A percentile compares a stretch with the other conserved stretches of the same genome.
Evolutionary conservation across 1,140 invertebrate genomes (phyloP).

Genomic region (Panagrolaimus sp.): DNA sequence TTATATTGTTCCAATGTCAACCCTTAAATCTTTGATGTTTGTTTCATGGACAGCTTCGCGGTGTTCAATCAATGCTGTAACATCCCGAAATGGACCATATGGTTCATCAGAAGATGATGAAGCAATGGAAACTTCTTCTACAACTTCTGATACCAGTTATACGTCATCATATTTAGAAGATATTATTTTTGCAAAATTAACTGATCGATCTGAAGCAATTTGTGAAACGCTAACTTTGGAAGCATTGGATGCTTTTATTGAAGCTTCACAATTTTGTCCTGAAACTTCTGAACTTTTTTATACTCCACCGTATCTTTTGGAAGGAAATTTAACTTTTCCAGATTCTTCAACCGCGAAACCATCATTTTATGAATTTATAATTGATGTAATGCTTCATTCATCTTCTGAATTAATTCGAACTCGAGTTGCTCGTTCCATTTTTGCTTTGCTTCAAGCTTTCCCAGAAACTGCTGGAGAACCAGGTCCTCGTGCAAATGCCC

Average conservation of each 20-base stretch:
- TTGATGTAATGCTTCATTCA: slow-evolving; percentile 5
- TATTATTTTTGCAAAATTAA: neutral
- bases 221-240: neutral
- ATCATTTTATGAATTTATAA: slow-evolving; percentile 1
- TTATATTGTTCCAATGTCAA: slow-evolving; percentile 4
- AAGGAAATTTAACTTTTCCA: neutral
- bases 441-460: neutral
- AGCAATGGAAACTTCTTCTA: slow-evolving; percentile 10
- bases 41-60: neutral
- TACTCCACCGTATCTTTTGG: neutral
- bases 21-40: slow-evolving; percentile 4
- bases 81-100: neutral
- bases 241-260: slow-evolving; percentile 8
- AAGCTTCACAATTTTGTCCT: slow-evolving; percentile 8
- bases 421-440: neutral
- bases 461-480: neutral
- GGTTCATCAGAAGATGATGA: slow-evolving; percentile 8
- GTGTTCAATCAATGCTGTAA: neutral
- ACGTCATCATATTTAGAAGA: neutral
- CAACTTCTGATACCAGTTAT: neutral
- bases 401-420: neutral
- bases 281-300: neutral
- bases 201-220: neutral
- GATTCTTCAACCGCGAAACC: neutral
- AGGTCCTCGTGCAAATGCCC: neutral